phyloP scores from a whole-genome alignment of 2,797 vertebrate species.

The Acanthis flammea region DNA sequence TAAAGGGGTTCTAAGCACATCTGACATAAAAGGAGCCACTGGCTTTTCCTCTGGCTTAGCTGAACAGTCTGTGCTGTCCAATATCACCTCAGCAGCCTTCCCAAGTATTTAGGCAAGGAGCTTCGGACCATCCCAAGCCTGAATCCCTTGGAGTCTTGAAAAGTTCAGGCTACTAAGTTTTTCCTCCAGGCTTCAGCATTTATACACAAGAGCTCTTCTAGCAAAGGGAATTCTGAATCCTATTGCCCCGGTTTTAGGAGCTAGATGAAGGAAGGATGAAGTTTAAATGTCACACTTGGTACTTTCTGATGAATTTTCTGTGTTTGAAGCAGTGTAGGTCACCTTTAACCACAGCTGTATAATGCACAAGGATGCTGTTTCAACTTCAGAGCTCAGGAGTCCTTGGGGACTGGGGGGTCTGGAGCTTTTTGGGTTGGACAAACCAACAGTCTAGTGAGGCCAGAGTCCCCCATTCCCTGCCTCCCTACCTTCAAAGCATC shows the following conservation, averaged over 20 bases:
- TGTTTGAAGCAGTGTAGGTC: slow-evolving; percentile 11
- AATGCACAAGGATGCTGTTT: slow-evolving; percentile 70
- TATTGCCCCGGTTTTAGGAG: neutral
- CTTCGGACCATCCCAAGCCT: neutral
- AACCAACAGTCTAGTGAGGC: neutral
- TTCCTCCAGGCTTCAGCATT: neutral
- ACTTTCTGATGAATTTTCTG: neutral
- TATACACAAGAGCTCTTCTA: neutral
- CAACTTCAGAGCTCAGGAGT: slow-evolving; percentile 71
- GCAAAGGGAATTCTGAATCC: neutral
- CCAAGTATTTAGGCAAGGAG: neutral
- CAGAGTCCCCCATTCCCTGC: neutral
- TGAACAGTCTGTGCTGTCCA: slow-evolving; percentile 19
- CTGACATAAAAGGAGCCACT: neutral
- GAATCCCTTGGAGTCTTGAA: neutral
- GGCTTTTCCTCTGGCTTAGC: neutral
- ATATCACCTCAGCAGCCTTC: neutral
- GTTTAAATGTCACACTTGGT: neutral
- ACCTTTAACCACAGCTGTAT: slow-evolving; percentile 67
- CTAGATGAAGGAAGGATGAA: neutral
- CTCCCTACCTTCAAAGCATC: slow-evolving; percentile 32
- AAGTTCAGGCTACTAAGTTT: neutral
- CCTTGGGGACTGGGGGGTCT: slow-evolving; percentile 38
- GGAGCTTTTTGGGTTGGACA: neutral
- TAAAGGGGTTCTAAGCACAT: neutral